These are phyloP conservation scores for Leucoma salicis DNA, from an alignment of 2,888 invertebrate species.

Conservation along the genomic window DNA sequence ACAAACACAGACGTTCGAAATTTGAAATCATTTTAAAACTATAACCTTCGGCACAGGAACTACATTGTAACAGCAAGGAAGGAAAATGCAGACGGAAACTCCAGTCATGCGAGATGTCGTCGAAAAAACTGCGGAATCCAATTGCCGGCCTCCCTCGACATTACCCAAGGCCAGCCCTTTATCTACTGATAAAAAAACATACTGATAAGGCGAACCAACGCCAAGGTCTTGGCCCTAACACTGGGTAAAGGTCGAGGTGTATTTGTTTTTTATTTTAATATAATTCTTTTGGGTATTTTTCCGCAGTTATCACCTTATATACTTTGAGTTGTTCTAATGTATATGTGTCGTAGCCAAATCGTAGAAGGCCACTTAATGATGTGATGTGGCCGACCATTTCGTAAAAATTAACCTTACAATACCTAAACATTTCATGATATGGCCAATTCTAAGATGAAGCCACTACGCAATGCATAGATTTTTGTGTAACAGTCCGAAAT, in stretches of 20 bases:
- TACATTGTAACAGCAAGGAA: constrained; percentile 58
- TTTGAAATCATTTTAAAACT: constrained; percentile 10
- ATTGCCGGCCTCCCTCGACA: constrained; percentile 50
- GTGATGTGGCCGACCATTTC: too few relatives aligned
- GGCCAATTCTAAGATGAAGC: too few relatives aligned
- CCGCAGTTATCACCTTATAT: constrained; percentile 14
- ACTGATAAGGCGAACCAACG: constrained; percentile 49
- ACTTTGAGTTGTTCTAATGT: too few relatives aligned
- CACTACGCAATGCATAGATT: too few relatives aligned
- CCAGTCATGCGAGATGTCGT: constrained; percentile 53
- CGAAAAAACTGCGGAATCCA: constrained; percentile 62
- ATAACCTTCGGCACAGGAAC: constrained; percentile 39
- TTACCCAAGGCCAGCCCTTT: constrained; percentile 69
- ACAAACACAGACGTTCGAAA: constrained; percentile 2
- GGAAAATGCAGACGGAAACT: constrained; percentile 60
- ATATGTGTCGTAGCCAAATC: too few relatives aligned
- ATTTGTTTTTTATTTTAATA: constrained; percentile 38
- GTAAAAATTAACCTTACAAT: too few relatives aligned
- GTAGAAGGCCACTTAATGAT: too few relatives aligned
- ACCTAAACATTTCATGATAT: too few relatives aligned
- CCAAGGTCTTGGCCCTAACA: constrained; percentile 63
- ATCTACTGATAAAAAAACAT: constrained; percentile 60
- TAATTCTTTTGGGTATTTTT: constrained; percentile 37
- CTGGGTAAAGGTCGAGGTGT: constrained; percentile 71
- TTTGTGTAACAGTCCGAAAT: too few relatives aligned